Evolutionary conservation across 2,113 vertebrate species (phyloP).

Genomic region (Odocoileus virginianus): DNA sequence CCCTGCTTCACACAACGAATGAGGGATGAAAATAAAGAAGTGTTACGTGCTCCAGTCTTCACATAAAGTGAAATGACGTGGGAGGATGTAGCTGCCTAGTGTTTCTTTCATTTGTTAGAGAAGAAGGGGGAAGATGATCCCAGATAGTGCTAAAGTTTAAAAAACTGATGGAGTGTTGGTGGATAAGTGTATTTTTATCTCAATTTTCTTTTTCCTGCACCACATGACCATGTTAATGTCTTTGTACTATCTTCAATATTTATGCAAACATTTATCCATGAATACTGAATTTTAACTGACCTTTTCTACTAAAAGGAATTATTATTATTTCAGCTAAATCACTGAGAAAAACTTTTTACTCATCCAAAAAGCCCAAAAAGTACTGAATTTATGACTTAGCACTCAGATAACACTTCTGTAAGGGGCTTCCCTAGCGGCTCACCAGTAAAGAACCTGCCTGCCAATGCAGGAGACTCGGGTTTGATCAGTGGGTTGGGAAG

Average conservation of each 20-base stretch:
- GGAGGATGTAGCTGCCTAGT: slow-evolving; percentile 43
- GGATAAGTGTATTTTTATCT: neutral
- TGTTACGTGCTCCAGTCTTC: neutral
- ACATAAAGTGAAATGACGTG: neutral
- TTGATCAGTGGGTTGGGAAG: neutral
- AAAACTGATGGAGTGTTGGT: neutral
- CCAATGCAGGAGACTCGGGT: neutral
- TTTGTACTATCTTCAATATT: neutral
- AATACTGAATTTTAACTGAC: slow-evolving; percentile 38
- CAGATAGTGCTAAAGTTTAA: neutral
- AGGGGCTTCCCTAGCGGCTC: neutral
- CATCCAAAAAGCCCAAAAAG: neutral
- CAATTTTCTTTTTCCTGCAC: neutral
- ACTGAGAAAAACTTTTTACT: neutral
- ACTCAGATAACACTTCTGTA: slow-evolving; percentile 49
- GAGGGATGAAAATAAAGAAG: neutral
- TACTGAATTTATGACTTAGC: neutral
- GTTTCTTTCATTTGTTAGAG: neutral
- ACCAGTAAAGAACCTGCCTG: neutral
- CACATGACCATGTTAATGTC: neutral
- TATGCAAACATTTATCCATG: neutral
- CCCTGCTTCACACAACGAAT: neutral
- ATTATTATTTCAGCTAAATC: neutral
- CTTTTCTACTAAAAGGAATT: neutral
- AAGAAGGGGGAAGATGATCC: neutral